A percentile compares a stretch with the other conserved stretches of the same genome.
These are phyloP conservation scores for Hassar affinis DNA, from an alignment of 2,113 vertebrate species.

Conservation along the genomic window DNA sequence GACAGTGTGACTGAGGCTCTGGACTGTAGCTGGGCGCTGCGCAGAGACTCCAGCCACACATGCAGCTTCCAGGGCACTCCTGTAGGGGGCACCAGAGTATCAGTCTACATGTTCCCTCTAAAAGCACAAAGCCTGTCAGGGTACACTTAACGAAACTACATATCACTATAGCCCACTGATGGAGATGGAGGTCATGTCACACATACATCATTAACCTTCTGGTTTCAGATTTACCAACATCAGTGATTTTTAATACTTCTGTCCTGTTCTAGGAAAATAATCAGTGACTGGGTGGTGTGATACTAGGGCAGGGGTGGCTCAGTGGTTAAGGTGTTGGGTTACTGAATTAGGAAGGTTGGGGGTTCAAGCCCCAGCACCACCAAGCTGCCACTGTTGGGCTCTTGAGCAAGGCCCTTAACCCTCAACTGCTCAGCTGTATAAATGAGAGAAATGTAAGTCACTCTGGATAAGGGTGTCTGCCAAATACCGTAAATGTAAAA, in stretches of 20 bases:
- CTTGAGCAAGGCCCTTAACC: no score
- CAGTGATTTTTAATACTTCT: background rate
- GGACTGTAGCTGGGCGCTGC: conserved; percentile 87
- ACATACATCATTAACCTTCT: background rate
- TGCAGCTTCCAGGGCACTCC: conserved; percentile 96
- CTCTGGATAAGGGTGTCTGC: no score
- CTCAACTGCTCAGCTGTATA: no score
- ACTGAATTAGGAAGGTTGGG: no score
- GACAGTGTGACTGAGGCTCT: conserved; percentile 82
- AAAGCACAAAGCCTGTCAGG: background rate
- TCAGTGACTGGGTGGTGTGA: background rate
- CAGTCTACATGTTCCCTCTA: background rate
- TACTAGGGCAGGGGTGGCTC: no score
- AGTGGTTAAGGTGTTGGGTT: no score
- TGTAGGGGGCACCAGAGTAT: conserved; percentile 53
- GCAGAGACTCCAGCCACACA: conserved; percentile 91
- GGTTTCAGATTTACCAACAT: background rate
- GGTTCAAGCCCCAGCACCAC: no score
- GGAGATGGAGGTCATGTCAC: background rate
- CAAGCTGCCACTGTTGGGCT: no score
- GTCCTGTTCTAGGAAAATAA: background rate
- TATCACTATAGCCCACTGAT: background rate
- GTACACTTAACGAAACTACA: background rate
- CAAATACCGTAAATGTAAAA: no score
- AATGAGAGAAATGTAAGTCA: no score